phyloP scores from a whole-genome alignment of 1,140 invertebrate genomes.

The Drosophila takahashii region DNA sequence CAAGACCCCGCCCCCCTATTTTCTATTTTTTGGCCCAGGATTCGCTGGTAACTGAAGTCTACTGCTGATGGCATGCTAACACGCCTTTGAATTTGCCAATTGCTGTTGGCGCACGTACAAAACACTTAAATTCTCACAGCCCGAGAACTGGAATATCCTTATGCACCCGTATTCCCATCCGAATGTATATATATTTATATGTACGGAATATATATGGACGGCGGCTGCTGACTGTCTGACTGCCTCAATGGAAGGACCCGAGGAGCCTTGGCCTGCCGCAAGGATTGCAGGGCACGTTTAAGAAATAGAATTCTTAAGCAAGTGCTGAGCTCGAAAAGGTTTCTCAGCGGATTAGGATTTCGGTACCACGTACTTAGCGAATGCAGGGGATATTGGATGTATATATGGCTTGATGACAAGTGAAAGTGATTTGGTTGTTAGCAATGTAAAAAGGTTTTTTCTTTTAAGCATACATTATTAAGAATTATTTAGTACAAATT shows the following conservation, averaged over 20 bases:
- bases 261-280: conserved; percentile 48
- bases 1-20: conserved; percentile 18
- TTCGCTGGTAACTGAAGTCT: conserved; percentile 51
- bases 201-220: conserved; percentile 2
- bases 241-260: conserved; percentile 28
- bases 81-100: conserved; percentile 84
- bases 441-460: neutral
- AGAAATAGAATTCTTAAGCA: conserved; percentile 82
- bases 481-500: too few species aligned
- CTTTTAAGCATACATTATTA: too few species aligned
- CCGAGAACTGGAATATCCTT: conserved; percentile 53
- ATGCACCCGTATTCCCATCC: conserved; percentile 23
- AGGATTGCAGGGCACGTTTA: conserved; percentile 73
- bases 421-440: neutral
- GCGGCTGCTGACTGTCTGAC: conserved; percentile 47
- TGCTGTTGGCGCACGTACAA: conserved; percentile 84
- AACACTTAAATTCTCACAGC: conserved; percentile 84
- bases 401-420: neutral
- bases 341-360: conserved; percentile 40
- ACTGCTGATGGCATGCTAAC: conserved; percentile 80
- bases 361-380: neutral
- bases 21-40: conserved; percentile 22
- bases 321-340: conserved; percentile 50
- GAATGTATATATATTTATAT: conserved; percentile 14
- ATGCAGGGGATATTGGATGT: neutral